Evolutionary conservation across 92 coral and sea anemone species (phyloP).

Genomic region (Zoanthus sansibaricus): DNA sequence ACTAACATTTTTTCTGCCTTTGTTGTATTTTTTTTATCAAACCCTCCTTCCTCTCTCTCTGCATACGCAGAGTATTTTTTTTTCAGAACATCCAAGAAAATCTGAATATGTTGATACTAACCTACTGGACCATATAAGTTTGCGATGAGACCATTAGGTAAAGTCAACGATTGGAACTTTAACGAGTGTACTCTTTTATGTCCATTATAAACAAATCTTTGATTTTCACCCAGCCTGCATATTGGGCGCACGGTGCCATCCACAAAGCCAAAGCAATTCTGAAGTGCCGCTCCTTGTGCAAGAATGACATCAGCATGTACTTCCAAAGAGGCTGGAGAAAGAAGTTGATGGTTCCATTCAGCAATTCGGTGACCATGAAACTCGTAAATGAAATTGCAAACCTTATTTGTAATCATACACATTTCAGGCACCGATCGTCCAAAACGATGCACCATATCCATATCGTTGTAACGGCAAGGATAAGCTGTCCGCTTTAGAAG

Average conservation of each 20-base stretch:
- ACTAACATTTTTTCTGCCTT: conserved; percentile 11
- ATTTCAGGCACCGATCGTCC: conserved; percentile 28
- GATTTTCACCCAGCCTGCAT: conserved; percentile 28
- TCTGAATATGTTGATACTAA: conserved; percentile 10
- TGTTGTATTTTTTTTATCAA: conserved; percentile 9
- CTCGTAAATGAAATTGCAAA: conserved; percentile 35
- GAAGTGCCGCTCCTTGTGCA: background rate
- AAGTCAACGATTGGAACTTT: conserved; percentile 31
- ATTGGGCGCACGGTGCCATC: conserved; percentile 20
- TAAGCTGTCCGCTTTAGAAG: conserved; percentile 43
- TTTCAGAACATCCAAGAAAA: conserved; percentile 3
- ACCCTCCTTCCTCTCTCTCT: conserved; percentile 5
- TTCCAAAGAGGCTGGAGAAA: conserved; percentile 13
- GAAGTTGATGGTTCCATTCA: conserved; percentile 46
- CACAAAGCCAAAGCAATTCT: conserved; percentile 9
- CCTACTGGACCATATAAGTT: conserved; percentile 20
- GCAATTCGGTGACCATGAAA: conserved; percentile 40
- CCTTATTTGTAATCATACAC: conserved; percentile 32
- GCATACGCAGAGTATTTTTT: background rate
- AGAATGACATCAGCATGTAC: conserved; percentile 41
- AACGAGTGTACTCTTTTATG: conserved; percentile 3
- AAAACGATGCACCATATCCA: conserved; percentile 48
- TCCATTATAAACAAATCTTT: conserved; percentile 15
- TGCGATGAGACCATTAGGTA: conserved; percentile 12
- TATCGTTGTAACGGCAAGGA: conserved; percentile 58